Evolutionary conservation across 2,113 vertebrate species (phyloP).

Genomic region (zebrafish (Danio rerio)): GRCz12tu NC_133183.1:30012501-30013000

Average conservation of each 20-base stretch:
- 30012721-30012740: not conserved
- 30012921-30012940: not conserved
- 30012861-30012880: not conserved
- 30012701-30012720: not conserved
- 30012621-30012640: not conserved
- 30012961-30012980: constrained; percentile 35
- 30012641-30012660: not conserved
- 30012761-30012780: constrained; percentile 6
- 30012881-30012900: constrained; percentile 4
- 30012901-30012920: constrained; percentile 25
- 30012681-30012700: not conserved
- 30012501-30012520: too few relatives aligned
- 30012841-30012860: constrained; percentile 9
- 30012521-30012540: too few relatives aligned
- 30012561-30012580: too few relatives aligned
- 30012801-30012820: constrained; percentile 6
- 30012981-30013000: not conserved
- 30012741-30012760: not conserved
- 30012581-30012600: not conserved
- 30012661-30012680: not conserved
- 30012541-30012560: too few relatives aligned
- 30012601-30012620: not conserved
- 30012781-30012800: not conserved
- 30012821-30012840: constrained; percentile 4
- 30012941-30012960: constrained; percentile 30